Evolutionary conservation across 2,888 invertebrate species (phyloP).

Genomic region (Orchesella flavescens): DNA sequence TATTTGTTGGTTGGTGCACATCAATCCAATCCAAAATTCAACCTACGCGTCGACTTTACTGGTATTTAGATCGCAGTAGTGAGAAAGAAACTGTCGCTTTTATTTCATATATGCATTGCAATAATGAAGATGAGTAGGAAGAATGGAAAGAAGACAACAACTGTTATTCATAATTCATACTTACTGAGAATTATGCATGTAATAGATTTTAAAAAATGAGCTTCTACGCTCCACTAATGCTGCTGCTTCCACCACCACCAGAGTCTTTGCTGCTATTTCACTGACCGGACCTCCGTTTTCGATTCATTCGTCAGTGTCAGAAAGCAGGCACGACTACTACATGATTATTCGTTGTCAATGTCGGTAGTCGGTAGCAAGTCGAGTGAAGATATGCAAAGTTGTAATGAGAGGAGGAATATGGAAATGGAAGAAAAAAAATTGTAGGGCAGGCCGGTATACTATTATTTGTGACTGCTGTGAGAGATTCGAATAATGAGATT

Average conservation of each 20-base stretch:
- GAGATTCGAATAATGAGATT: not conserved
- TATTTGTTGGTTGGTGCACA: too few species aligned
- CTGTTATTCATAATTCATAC: slow-evolving; percentile 41
- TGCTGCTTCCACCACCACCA: not conserved
- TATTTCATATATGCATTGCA: not conserved
- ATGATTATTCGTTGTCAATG: slow-evolving; percentile 56
- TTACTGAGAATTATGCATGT: slow-evolving; percentile 56
- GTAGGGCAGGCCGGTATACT: slow-evolving; percentile 4
- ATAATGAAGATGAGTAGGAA: slow-evolving; percentile 40
- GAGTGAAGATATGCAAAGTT: not conserved
- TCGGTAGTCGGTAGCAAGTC: slow-evolving; percentile 35
- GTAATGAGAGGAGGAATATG: slow-evolving; percentile 5
- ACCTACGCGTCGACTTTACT: too few species aligned
- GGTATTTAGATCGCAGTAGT: slow-evolving; percentile 34
- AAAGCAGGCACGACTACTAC: slow-evolving; percentile 43
- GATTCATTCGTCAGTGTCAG: slow-evolving; percentile 60
- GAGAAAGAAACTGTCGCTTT: slow-evolving; percentile 21
- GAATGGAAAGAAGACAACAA: slow-evolving; percentile 47
- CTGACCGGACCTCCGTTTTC: slow-evolving; percentile 58
- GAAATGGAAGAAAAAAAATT: slow-evolving; percentile 29
- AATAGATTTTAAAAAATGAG: not conserved
- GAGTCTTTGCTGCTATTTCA: not conserved
- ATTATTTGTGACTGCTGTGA: not conserved
- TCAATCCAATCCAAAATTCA: too few species aligned
- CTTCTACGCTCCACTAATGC: not conserved